Conservation (phyloP, 2,888 invertebrate genomes). For the Altica lythri region DNA sequence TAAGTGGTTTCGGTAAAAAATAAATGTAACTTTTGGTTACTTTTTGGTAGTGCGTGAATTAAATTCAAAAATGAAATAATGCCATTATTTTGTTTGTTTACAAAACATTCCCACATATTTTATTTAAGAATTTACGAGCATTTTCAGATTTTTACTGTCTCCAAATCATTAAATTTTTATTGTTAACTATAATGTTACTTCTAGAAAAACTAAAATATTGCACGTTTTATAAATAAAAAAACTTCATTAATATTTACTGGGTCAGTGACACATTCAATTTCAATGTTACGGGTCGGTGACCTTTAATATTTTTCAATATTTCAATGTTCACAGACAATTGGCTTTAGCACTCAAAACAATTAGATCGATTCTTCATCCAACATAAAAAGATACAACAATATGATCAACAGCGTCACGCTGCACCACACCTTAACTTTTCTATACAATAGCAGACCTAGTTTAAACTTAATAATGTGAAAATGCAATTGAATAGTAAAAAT, state of each 20-base stretch:
- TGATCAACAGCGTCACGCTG: slow-evolving; percentile 1
- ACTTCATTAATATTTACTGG: slow-evolving; percentile 16
- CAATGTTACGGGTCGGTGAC: slow-evolving; percentile 11
- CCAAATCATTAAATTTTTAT: slow-evolving; percentile 11
- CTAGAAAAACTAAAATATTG: slow-evolving; percentile 6
- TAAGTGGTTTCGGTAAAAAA: no score
- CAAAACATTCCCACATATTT: slow-evolving; percentile 1
- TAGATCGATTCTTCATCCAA: slow-evolving; percentile 10
- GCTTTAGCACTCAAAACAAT: slow-evolving; percentile 6
- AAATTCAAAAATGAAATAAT: no score
- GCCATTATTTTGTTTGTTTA: background rate
- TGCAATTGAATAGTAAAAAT: no score
- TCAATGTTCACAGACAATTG: slow-evolving; percentile 17
- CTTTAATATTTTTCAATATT: slow-evolving; percentile 24
- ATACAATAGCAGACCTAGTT: no score
- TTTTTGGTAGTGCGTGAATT: no score
- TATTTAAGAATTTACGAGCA: slow-evolving; percentile 8
- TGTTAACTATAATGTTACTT: background rate
- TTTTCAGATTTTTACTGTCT: slow-evolving; percentile 9
- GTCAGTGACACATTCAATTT: slow-evolving; percentile 16
- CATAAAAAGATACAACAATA: slow-evolving; percentile 13
- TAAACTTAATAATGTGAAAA: background rate
- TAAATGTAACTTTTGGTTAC: no score
- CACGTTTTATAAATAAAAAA: slow-evolving; percentile 10
- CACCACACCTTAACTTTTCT: slow-evolving; percentile 1